Base-by-base conservation (phyloP, 2,113 vertebrate genomes). In the Ciconia maguari region DNA sequence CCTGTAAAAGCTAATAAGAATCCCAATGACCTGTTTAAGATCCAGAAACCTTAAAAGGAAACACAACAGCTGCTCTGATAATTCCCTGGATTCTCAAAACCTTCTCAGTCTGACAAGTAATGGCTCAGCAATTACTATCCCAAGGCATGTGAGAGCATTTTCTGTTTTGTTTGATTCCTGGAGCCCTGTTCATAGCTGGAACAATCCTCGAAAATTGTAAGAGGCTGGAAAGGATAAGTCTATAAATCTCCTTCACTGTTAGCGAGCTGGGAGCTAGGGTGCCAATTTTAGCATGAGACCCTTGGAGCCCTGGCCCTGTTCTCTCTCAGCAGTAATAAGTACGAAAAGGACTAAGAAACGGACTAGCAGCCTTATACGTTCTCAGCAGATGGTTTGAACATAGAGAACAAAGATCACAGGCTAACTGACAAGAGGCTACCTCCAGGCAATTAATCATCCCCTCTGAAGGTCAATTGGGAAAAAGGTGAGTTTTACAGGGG, bases 381-480 rank as follows among this genome's bases (percentile, higher is more conserved):
- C 98, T 97, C 96, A 97, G 98, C 98, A 99, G 98, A 99, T 98
- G 98, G 98, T 98, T 97, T 96, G 97, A 97, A 98, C 94, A 48
- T 55, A 85, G 97, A 96, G 97, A 98, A 97, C 97, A 98, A 98
- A 98, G 99, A 99, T 98, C 98, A 98, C 97, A 97, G 97, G 97
- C 97, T 98, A 98, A 98, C 97, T 98, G 98, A 98, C 98, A 99
- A 98, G 97, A 98, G 97, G 95, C 91, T 94, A 98, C 98, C 97
- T 99, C 97, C 96, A 97, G 97, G 98, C 98, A 98, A 98, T 99
- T 99, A 98, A 98, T 99, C 98, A 99, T 98, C 68, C 42, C 70
- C 96, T 97, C 97, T 97, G 98, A 98, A 99, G 98, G 99, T 98
- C 98, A 97, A 18, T 5, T 86, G 51, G 96, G 97, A 98, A 98